Evolutionary conservation across 2,113 vertebrate species (phyloP).

Genomic region (Oncorhynchus kisutch): DNA sequence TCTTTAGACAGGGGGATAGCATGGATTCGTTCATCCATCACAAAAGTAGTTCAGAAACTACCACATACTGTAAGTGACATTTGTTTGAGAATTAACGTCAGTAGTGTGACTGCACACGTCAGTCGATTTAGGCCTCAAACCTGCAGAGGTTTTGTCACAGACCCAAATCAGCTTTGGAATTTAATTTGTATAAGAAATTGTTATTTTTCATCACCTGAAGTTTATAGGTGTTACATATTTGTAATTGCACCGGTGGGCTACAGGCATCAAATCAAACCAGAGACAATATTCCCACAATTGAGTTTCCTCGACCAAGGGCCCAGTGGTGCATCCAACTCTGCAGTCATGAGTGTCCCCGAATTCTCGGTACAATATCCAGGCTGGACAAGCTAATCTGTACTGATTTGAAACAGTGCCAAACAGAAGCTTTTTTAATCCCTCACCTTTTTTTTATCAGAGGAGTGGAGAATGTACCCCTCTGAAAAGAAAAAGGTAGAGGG

Average conservation of each 20-base stretch:
- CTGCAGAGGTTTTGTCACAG: conserved; percentile 26
- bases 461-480: conserved; percentile 61
- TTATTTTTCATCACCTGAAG: conserved; percentile 38
- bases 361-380: conserved; percentile 63
- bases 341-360: conserved; percentile 45
- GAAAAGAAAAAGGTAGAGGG: conserved; percentile 59
- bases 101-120: neutral
- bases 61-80: neutral
- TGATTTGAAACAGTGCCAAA: conserved; percentile 75
- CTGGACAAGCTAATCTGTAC: conserved; percentile 72
- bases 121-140: conserved; percentile 1
- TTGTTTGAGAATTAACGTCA: conserved; percentile 5
- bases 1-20: neutral
- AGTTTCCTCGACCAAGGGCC: conserved; percentile 47
- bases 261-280: conserved; percentile 61
- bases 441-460: conserved; percentile 48
- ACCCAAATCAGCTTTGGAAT: conserved; percentile 27
- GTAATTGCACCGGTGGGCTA: conserved; percentile 56
- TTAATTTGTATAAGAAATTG: conserved; percentile 35
- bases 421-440: conserved; percentile 70
- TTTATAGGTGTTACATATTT: conserved; percentile 59
- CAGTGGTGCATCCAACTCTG: conserved; percentile 51
- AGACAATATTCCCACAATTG: conserved; percentile 64
- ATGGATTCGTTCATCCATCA: conserved; percentile 12
- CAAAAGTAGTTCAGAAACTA: neutral